Evolutionary conservation across 1,140 invertebrate genomes (phyloP), one percentile per base, ranked within the genome.

Genomic region (Leucophenga varia): DNA sequence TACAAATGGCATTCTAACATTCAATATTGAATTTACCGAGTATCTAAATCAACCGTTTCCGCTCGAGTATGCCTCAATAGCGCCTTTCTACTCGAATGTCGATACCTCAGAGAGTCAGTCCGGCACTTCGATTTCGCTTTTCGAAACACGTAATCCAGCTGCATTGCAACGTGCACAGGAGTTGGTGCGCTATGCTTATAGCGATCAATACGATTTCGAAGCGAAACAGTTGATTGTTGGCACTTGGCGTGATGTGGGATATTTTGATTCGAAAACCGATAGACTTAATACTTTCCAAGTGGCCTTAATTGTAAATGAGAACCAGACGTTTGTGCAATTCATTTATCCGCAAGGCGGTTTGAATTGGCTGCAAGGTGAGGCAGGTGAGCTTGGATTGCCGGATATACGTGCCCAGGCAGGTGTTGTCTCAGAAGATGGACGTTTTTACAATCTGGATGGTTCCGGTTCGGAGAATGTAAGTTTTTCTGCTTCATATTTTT

Each of bases 391-490:
- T 3, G 85, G 85, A 17, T 55, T 88, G 3, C 87, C 87, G 2
- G 92, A 97, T 69, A 90, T 92, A 1, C 86, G 89, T 52, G 93
- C 91, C 12, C 94, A 97, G 77, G 92, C 87, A 42, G 93, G 91
- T n/a, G 89, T 97, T 55, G 86, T 95, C 48, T 83, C 88, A 13
- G 85, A 85, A 31, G 89, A 93, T 69, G 87, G 88, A 31, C 81
- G 84, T 54, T 77, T 84, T 18, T 84, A 83, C 57, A 80, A 81
- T 4, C 75, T 97, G 1, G 85, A 86, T 46, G 88, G 88, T 20
- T 96, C 93, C 14, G 93, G 93, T 25, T 91, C 89, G 13, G 89
- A 93, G 75, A 89, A 92, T 75, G 87, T 93, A 48, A 68, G 59
- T 50, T 25, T 13, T 30, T 28, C 12, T 19, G 0, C 16, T 41